A percentile compares a stretch with the other conserved stretches of the same genome.
These are phyloP conservation scores for Pachymerium ferrugineum DNA, from an alignment of 2,888 invertebrate genomes.

Conservation along the genomic window DNA sequence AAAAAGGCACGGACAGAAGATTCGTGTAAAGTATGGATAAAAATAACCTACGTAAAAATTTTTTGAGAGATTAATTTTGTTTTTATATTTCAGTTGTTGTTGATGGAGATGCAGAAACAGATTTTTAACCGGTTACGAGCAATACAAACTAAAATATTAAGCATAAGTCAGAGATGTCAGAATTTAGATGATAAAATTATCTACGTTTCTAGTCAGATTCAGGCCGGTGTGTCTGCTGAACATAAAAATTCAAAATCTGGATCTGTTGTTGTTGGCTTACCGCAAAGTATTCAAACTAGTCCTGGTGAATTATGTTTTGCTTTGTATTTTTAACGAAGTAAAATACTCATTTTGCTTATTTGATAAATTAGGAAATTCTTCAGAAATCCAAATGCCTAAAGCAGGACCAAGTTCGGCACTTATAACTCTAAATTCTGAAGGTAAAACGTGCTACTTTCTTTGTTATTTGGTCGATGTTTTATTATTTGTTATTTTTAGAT, in stretches of 20 bases:
- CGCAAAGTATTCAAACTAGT: background rate
- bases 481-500: slow-evolving; percentile 36
- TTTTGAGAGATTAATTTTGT: background rate
- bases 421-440: slow-evolving; percentile 32
- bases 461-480: background rate
- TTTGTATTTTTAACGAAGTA: background rate
- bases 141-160: slow-evolving; percentile 33
- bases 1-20: background rate
- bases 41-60: background rate
- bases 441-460: background rate
- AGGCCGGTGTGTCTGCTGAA: background rate
- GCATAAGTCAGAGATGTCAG: slow-evolving; percentile 20
- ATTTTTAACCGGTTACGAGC: slow-evolving; percentile 13
- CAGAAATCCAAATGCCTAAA: background rate
- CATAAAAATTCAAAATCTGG: background rate
- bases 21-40: background rate
- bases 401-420: slow-evolving; percentile 23
- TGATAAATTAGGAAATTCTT: background rate
- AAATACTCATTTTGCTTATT: too few species aligned
- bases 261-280: background rate
- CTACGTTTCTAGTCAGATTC: background rate
- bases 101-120: slow-evolving; percentile 30
- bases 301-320: background rate
- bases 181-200: slow-evolving; percentile 31
- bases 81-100: background rate